phyloP scores from a whole-genome alignment of 2,888 invertebrate species.

The Halictus quadricinctus region DNA sequence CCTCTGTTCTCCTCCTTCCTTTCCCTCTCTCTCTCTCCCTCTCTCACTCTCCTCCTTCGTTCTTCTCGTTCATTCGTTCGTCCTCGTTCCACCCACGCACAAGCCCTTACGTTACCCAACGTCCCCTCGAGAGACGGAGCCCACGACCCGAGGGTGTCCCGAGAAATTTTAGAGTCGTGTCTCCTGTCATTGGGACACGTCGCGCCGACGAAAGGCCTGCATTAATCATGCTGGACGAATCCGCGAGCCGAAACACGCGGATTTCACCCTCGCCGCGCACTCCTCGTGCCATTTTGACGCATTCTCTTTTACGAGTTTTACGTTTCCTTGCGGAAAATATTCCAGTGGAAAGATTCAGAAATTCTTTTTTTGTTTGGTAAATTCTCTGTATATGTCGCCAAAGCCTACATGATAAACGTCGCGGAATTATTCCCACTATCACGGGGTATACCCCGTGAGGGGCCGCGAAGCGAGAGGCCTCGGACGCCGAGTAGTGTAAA shows the following conservation, averaged over 20 bases:
- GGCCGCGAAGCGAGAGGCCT: too few species aligned
- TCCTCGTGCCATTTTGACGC: background rate
- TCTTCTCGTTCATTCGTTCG: background rate
- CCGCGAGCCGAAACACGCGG: slow-evolving; percentile 41
- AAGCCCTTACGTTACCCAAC: background rate
- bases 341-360: background rate
- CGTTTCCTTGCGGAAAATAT: background rate
- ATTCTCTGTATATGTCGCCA: too few species aligned
- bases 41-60: background rate
- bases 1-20: background rate
- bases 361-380: background rate
- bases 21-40: background rate
- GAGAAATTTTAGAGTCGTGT: slow-evolving; percentile 68
- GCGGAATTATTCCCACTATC: too few species aligned
- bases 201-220: slow-evolving; percentile 66
- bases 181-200: slow-evolving; percentile 69
- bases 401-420: too few species aligned
- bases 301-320: background rate
- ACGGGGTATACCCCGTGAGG: too few species aligned
- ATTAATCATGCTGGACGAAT: slow-evolving; percentile 70
- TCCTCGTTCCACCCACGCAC: slow-evolving; percentile 18
- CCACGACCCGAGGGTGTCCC: slow-evolving; percentile 42
- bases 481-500: too few species aligned
- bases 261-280: background rate
- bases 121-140: slow-evolving; percentile 10